Percentiles rank a stretch among this genome's conserved stretches.
These are phyloP conservation scores for Pantherophis guttatus DNA, from an alignment of 2,113 vertebrate genomes.

Conservation along the genomic window DNA sequence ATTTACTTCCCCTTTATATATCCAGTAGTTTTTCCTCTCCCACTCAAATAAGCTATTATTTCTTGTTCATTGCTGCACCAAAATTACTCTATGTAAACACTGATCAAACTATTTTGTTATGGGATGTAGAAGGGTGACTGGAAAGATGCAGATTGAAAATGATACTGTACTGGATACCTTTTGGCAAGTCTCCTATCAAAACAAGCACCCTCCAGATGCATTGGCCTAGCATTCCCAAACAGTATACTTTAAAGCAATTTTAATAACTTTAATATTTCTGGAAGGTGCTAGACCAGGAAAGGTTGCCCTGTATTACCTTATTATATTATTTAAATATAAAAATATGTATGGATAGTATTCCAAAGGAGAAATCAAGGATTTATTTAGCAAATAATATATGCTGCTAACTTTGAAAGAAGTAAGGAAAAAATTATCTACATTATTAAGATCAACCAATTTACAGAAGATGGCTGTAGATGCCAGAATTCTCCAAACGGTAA, in stretches of 20 bases:
- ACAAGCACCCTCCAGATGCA: not conserved
- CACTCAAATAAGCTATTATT: conserved; percentile 30
- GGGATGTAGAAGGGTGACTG: not conserved
- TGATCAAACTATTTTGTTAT: not conserved
- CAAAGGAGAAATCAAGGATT: conserved; percentile 19
- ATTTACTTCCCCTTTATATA: not conserved
- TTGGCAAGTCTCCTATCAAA: not conserved
- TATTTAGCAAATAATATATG: conserved; percentile 16
- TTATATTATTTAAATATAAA: not conserved
- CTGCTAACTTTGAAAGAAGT: conserved; percentile 1
- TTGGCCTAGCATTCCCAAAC: not conserved
- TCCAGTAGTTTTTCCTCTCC: not conserved
- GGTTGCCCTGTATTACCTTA: not conserved
- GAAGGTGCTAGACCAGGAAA: not conserved
- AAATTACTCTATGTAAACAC: conserved; percentile 8
- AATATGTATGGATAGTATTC: conserved; percentile 22
- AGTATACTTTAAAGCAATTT: not conserved
- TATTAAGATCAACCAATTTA: conserved; percentile 47
- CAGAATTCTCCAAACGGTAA: conserved; percentile 34
- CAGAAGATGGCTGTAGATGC: not conserved
- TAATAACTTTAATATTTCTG: not conserved
- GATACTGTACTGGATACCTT: not conserved
- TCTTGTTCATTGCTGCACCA: conserved; percentile 34
- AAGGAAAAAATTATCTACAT: conserved; percentile 14
- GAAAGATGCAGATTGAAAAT: not conserved